Conservation (phyloP, 2,113 vertebrate species). For the Falco punctatus region DNA sequence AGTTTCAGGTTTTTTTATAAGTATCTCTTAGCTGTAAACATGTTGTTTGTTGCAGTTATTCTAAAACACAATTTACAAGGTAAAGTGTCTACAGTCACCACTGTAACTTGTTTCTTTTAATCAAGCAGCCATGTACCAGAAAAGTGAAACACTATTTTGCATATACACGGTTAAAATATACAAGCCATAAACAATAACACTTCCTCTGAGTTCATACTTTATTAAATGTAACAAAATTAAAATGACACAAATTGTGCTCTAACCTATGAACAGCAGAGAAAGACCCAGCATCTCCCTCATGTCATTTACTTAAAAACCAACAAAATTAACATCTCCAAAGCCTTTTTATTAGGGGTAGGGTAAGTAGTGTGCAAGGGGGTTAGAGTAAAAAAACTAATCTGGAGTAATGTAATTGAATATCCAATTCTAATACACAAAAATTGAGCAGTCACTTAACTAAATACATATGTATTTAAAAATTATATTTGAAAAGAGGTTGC, state of each 20-base stretch:
- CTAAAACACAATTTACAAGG: conserved; percentile 73
- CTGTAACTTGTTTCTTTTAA: conserved; percentile 70
- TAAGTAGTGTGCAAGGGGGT: not conserved
- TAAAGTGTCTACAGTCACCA: conserved; percentile 71
- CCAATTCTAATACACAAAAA: not conserved
- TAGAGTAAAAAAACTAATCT: not conserved
- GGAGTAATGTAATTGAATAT: not conserved
- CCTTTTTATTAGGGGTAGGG: not conserved
- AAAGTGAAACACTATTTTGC: conserved; percentile 56
- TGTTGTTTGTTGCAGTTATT: conserved; percentile 71
- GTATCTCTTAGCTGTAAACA: conserved; percentile 73
- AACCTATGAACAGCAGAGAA: not conserved
- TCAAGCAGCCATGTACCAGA: conserved; percentile 54
- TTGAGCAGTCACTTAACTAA: not conserved
- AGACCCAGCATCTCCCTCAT: not conserved
- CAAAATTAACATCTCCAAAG: not conserved
- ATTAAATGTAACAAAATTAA: conserved; percentile 10
- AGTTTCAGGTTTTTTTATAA: conserved; percentile 66
- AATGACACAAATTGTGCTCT: not conserved
- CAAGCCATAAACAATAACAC: not conserved
- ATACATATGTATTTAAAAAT: not conserved
- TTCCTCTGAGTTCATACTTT: conserved; percentile 21
- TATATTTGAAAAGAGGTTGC: not conserved
- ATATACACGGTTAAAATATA: conserved; percentile 45
- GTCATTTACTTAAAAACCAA: not conserved